phyloP scores from a whole-genome alignment of 2,113 vertebrate genomes.

The Phaetusa simplex region DNA sequence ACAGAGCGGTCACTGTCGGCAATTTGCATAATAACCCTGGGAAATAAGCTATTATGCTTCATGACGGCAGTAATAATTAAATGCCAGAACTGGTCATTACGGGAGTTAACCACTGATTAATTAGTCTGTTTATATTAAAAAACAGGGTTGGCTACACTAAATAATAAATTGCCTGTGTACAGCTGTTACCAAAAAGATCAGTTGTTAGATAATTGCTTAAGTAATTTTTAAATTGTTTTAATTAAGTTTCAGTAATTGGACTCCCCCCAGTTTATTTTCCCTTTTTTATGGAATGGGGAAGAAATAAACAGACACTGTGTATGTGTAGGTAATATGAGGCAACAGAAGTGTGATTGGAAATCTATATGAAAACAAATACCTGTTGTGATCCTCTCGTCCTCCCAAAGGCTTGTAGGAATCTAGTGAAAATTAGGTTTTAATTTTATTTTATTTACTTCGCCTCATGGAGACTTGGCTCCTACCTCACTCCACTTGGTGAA shows the following conservation, averaged over 20 bases:
- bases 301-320: background rate
- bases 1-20: slow-evolving; percentile 6
- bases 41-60: background rate
- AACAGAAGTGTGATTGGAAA: background rate
- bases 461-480: background rate
- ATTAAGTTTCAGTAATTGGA: slow-evolving; percentile 49
- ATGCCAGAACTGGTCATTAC: slow-evolving; percentile 21
- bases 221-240: slow-evolving; percentile 63
- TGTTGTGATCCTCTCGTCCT: background rate
- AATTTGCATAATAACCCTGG: slow-evolving; percentile 36
- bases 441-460: slow-evolving; percentile 9
- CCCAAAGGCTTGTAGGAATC: background rate
- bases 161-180: slow-evolving; percentile 52
- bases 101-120: slow-evolving; percentile 61
- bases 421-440: background rate
- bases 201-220: slow-evolving; percentile 63
- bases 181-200: slow-evolving; percentile 48
- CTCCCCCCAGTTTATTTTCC: background rate
- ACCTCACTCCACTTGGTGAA: background rate
- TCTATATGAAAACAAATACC: background rate
- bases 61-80: background rate
- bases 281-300: background rate
- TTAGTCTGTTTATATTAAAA: slow-evolving; percentile 64
- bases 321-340: background rate
- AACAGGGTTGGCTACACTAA: slow-evolving; percentile 25